Conservation (phyloP, 2,113 vertebrate species). For the Melanocharis versteri region DNA sequence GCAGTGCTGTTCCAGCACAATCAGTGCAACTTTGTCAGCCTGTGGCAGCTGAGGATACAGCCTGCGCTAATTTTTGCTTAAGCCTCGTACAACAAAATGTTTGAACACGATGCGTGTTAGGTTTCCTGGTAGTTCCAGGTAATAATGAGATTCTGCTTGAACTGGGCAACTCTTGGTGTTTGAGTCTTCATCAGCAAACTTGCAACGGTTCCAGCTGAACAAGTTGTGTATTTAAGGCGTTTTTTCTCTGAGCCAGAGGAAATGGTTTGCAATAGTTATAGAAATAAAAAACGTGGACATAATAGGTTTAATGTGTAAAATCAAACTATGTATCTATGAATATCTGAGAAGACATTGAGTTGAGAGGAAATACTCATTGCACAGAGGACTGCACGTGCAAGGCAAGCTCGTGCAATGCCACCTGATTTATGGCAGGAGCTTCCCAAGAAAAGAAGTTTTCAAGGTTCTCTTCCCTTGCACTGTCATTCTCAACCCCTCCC, state of each 20-base stretch:
- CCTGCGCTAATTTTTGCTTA: background rate
- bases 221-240: background rate
- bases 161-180: background rate
- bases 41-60: background rate
- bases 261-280: background rate
- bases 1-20: background rate
- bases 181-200: background rate
- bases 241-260: background rate
- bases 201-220: background rate
- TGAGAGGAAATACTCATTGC: background rate
- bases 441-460: background rate
- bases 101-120: background rate
- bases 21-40: background rate
- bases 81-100: background rate
- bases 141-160: background rate
- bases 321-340: background rate
- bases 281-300: background rate
- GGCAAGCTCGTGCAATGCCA: rapidly evolving
- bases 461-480: background rate
- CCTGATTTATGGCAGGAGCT: background rate
- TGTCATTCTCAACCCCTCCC: conserved; percentile 18
- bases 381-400: background rate
- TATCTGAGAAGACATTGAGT: background rate
- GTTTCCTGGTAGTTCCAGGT: background rate
- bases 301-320: background rate